Evolutionary conservation across 2,797 vertebrate genomes (phyloP), one percentile per base, ranked within the genome.

Genomic region (Australoheros facetus): DNA sequence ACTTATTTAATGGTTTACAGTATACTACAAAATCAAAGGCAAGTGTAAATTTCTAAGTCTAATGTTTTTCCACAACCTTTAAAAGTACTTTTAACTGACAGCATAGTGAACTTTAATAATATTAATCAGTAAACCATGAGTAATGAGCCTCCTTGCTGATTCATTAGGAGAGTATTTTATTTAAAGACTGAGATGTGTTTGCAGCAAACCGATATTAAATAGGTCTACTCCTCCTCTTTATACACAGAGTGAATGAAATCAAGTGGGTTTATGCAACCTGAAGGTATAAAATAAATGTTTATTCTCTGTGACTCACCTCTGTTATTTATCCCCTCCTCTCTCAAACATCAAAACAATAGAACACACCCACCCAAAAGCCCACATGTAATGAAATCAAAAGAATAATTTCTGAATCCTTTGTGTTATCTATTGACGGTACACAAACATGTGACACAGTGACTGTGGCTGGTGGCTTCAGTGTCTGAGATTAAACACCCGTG

Each of bases 261-360:
- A 64, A 51, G 56, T 32, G 34, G 70, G 66, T 74, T 85, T 45
- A 51, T 26, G 26, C 51, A 69, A 69, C 12, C 51, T 14, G 10
- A 51, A 51, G 64, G 64, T 69, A 45, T 69, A 69, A 69, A 69
- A 69, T 51, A 51, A 71, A 13, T 78, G 39, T 59, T 83, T 55
- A 84, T 76, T 88, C 56, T 78, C 42, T 45, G 72, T 92, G 88
- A 89, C 81, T 88, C 84, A 91, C 59, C 66, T 56, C 45, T 81
- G 82, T 39, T 17, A 76, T 88, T 86, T 75, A 62, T 82, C 79
- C 81, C 62, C 57, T 23, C 62, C 56, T 74, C 78, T 83, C 30
- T 69, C 26, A 17, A 87, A 85, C 66, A 90, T 93, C 73, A 92
- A 88, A 91, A 81, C 53, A 69, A 60, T 37, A 71, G 42, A 81